phyloP scores from a whole-genome alignment of 2,797 vertebrate genomes.

The Melanotaenia boesemani region DNA sequence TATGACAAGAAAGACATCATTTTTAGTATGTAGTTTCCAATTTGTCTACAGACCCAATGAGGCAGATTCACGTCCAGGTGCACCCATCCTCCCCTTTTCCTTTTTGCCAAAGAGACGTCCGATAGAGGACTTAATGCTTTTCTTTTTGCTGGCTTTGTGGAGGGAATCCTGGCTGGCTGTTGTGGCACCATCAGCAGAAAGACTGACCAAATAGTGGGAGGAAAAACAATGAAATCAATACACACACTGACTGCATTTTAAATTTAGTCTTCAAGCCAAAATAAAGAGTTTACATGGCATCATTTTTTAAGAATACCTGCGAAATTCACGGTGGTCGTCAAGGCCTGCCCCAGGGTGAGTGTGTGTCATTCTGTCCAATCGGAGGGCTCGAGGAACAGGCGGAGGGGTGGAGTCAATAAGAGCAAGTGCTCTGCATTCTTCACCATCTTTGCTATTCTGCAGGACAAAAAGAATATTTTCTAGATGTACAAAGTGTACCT shows the following conservation, averaged over 20 bases:
- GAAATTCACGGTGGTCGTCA: constrained; percentile 89
- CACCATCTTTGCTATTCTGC: constrained; percentile 93
- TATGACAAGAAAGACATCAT: neutral
- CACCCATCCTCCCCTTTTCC: constrained; percentile 91
- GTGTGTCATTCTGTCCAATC: constrained; percentile 92
- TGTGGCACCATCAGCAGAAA: constrained; percentile 82
- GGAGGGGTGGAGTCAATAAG: constrained; percentile 90
- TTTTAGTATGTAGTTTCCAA: neutral
- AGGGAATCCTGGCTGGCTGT: constrained; percentile 91
- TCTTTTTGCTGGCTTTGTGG: constrained; percentile 95
- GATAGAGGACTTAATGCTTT: constrained; percentile 95
- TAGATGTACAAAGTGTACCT: neutral
- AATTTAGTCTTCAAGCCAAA: neutral
- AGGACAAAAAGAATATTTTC: constrained; percentile 2
- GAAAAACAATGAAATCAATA: neutral
- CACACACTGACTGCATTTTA: neutral
- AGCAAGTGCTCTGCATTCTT: constrained; percentile 86
- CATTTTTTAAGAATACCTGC: constrained; percentile 73
- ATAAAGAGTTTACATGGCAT: neutral
- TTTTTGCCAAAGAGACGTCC: constrained; percentile 95
- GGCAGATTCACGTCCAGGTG: constrained; percentile 87
- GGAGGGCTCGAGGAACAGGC: constrained; percentile 88
- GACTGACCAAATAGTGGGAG: constrained; percentile 55
- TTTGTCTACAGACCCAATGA: constrained; percentile 85
- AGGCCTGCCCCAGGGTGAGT: constrained; percentile 89